These are phyloP conservation scores for Bacillus rossius DNA, from an alignment of 1,140 invertebrate species.

Conservation along the genomic window DNA sequence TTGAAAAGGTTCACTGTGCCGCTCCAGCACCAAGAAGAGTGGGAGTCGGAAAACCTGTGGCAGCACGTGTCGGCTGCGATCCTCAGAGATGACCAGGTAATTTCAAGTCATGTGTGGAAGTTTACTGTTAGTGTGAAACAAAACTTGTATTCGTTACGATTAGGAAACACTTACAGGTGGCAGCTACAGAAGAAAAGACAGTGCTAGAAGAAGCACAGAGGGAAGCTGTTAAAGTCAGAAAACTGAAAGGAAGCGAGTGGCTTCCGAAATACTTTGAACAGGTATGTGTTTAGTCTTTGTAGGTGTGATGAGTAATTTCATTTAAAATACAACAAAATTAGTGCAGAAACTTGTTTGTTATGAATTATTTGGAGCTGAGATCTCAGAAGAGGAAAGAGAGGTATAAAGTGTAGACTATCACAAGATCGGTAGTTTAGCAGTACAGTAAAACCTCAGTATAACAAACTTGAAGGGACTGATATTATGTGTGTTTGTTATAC, in stretches of 20 bases:
- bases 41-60: conserved; percentile 87
- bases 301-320: conserved; percentile 23
- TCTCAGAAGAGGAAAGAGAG: too few relatives aligned
- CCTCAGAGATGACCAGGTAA: conserved; percentile 64
- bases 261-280: conserved; percentile 64
- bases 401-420: too few relatives aligned
- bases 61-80: conserved; percentile 77
- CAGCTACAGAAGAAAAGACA: conserved; percentile 87
- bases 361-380: too few relatives aligned
- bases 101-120: not conserved
- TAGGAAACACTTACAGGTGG: conserved; percentile 46
- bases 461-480: too few relatives aligned
- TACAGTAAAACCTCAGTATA: too few relatives aligned
- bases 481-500: too few relatives aligned
- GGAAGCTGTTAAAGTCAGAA: conserved; percentile 58
- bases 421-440: too few relatives aligned
- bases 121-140: not conserved
- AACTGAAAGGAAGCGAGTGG: conserved; percentile 56
- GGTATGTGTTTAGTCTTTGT: too few relatives aligned
- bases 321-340: too few relatives aligned
- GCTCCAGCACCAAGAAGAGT: conserved; percentile 66
- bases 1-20: conserved; percentile 74
- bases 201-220: conserved; percentile 82
- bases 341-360: too few relatives aligned
- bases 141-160: not conserved